Evolutionary conservation across 2,797 vertebrate species (phyloP), one percentile per base, ranked within the genome.

Genomic region (Graptemys geographica): DNA sequence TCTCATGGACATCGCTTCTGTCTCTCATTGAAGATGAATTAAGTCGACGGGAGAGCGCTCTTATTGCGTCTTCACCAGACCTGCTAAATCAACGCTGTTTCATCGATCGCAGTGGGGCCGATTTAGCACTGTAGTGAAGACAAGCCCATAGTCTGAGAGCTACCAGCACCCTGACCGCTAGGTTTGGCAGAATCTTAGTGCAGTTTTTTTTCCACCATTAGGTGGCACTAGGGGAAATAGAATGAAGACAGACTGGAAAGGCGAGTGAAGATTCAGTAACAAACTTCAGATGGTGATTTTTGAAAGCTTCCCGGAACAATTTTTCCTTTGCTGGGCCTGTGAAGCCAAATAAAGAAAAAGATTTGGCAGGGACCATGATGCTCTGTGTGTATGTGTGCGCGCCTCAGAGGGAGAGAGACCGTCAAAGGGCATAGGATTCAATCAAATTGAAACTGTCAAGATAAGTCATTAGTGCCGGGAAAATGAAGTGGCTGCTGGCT

Each of bases 151-250:
- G 11, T 47, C 31, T 69, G 0, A 0, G 0, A 8, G 6, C 19
- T 69, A 5, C 31, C 53, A 81, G 11, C 12, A 21, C 28, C 52
- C 51, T 53, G 11, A 23, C 23, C 79, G 51, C 41, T 5, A 0
- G 8, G 19, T 27, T 16, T 25, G 2, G 8, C 0, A 0, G 25
- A 41, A 59, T 78, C 5, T 56, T n/a, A 11, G 0, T 86, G 96
- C 85, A 87, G 37, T 96, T 93, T 90, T 10, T 83, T 25, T 7
- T 5, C 0, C 1, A 80, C 95, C 97, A 5, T 87, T 93, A 93
- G 90, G 85, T 95, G 96, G 95, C 55, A 86, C 10, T 93, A 93
- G 53, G 95, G 90, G 82, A 95, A 84, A 69, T 15, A 19, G 74
- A 49, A 95, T 49, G 2, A 78, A 8, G 23, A 6, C 59, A 15